phyloP scores from a whole-genome alignment of 2,113 vertebrate genomes.

The Rutilus rutilus region DNA sequence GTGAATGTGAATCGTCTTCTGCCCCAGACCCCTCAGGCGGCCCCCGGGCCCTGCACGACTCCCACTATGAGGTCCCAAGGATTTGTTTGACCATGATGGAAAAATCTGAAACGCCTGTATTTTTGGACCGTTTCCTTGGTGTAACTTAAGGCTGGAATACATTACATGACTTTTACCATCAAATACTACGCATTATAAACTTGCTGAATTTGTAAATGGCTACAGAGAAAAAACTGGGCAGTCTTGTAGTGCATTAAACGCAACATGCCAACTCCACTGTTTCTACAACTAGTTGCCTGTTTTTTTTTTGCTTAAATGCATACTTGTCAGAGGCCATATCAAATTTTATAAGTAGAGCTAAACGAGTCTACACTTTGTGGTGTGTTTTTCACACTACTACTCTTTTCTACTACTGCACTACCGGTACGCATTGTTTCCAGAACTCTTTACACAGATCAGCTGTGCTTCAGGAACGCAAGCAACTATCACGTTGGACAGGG shows the following conservation, averaged over 20 bases:
- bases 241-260: neutral
- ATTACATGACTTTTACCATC: neutral
- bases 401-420: neutral
- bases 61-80: conserved; percentile 15
- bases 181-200: neutral
- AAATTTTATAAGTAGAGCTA: neutral
- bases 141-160: neutral
- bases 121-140: neutral
- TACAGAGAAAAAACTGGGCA: no score
- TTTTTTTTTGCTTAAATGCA: neutral
- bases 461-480: neutral
- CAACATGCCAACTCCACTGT: neutral
- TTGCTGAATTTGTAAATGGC: neutral
- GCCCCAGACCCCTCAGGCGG: conserved; percentile 14
- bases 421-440: neutral
- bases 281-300: neutral
- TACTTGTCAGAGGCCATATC: neutral
- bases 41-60: conserved; percentile 39
- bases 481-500: neutral
- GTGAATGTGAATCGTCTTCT: neutral
- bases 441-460: neutral
- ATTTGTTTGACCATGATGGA: neutral
- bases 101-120: neutral
- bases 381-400: neutral
- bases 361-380: neutral